phyloP scores from a whole-genome alignment of 2,113 vertebrate species.

The Theristicus caerulescens region DNA sequence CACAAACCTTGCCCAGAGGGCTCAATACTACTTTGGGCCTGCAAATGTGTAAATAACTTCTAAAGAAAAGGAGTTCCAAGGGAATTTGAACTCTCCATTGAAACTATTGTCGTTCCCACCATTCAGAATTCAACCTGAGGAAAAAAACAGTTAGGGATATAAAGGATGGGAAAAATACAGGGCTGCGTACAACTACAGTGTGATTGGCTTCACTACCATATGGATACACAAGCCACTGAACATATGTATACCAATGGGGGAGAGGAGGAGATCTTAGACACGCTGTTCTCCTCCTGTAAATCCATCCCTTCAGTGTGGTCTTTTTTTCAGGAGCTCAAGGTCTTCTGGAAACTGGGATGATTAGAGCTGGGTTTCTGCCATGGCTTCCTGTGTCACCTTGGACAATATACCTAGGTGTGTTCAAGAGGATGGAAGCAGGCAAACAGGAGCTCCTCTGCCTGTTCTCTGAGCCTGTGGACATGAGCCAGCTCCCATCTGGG shows the following conservation, averaged over 20 bases:
- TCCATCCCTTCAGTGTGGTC: not conserved
- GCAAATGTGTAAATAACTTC: not conserved
- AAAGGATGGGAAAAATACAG: not conserved
- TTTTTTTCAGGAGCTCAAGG: not conserved
- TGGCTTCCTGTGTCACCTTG: not conserved
- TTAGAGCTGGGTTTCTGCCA: not conserved
- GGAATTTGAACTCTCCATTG: not conserved
- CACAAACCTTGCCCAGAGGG: not conserved
- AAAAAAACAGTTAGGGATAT: not conserved
- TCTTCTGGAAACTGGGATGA: not conserved
- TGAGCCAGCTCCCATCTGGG: conserved; percentile 15
- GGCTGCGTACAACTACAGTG: not conserved
- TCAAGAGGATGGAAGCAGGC: not conserved
- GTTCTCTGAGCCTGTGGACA: not conserved
- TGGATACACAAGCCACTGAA: not conserved
- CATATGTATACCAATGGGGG: not conserved
- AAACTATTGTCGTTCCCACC: not conserved
- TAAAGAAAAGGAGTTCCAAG: not conserved
- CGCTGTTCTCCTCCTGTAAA: not conserved
- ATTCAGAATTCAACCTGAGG: not conserved
- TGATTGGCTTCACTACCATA: not conserved
- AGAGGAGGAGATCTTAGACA: not conserved
- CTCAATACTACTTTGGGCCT: not conserved
- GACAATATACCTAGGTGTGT: not conserved
- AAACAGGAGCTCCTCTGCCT: not conserved